Conservation (phyloP, 2,888 invertebrate species). For the Teleogryllus oceanicus region DNA sequence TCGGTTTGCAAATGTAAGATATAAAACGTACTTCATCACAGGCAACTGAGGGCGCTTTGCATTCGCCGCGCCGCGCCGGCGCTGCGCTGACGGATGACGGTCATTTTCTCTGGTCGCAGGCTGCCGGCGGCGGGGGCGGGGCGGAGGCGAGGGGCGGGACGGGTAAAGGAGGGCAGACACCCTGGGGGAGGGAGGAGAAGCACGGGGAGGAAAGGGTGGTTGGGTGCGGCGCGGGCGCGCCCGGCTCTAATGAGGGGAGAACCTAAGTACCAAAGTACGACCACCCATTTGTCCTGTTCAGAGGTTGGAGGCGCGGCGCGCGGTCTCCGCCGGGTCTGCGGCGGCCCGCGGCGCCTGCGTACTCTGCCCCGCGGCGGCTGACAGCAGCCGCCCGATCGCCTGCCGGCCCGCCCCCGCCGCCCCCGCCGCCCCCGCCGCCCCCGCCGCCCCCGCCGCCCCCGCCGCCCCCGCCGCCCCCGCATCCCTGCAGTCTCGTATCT, state of each 20-base stretch:
- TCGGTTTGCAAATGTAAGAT: conserved; percentile 11
- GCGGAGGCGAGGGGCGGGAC: background rate
- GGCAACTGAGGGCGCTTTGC: background rate
- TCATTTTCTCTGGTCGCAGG: background rate
- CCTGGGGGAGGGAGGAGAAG: background rate
- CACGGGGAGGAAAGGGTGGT: background rate
- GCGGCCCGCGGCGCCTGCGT: background rate
- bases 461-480: background rate
- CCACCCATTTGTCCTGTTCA: conserved; percentile 10
- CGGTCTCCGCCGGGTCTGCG: background rate
- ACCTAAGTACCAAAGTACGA: background rate
- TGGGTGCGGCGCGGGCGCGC: background rate
- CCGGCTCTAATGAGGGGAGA: background rate
- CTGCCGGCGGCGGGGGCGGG: background rate
- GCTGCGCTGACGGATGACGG: background rate
- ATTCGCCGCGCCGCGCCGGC: background rate
- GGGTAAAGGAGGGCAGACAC: background rate
- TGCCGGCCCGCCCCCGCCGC: background rate
- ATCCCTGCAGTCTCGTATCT: too few species aligned
- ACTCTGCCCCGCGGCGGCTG: background rate
- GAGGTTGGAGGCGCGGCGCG: background rate
- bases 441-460: background rate
- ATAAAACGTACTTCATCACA: background rate
- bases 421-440: background rate
- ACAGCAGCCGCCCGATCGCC: background rate